Percentiles rank a stretch among this genome's conserved stretches.
phyloP scores from a whole-genome alignment of 2,797 vertebrate genomes.

The Lateolabrax maculatus region DNA sequence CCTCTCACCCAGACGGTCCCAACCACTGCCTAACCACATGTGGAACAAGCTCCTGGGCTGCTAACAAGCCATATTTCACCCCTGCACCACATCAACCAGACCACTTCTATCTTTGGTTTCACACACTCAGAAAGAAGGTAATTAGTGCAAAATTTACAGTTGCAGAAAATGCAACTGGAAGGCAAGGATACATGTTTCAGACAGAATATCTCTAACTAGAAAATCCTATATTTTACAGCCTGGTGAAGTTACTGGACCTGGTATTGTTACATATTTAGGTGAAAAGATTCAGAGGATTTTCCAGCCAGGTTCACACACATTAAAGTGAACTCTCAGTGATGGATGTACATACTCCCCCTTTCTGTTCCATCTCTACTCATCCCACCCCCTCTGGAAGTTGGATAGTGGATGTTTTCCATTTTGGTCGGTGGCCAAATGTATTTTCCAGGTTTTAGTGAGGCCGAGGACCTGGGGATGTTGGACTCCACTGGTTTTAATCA shows the following conservation, averaged over 20 bases:
- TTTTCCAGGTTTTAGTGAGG: conserved; percentile 87
- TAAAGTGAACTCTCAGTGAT: conserved; percentile 47
- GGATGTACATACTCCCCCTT: conserved; percentile 31
- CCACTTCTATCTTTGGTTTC: conserved; percentile 76
- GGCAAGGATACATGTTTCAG: neutral
- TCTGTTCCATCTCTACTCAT: conserved; percentile 44
- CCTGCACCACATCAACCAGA: conserved; percentile 71
- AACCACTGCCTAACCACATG: conserved; percentile 77
- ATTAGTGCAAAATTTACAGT: conserved; percentile 67
- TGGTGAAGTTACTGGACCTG: neutral
- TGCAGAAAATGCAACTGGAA: conserved; percentile 35
- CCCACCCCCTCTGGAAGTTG: conserved; percentile 47
- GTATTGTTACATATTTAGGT: conserved; percentile 25
- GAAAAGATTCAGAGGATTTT: conserved; percentile 22
- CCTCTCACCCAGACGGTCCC: conserved; percentile 76
- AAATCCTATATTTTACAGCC: conserved; percentile 3
- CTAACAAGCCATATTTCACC: conserved; percentile 79
- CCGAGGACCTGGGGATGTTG: conserved; percentile 80
- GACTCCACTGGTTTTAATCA: conserved; percentile 85
- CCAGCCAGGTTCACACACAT: conserved; percentile 41
- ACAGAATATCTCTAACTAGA: neutral
- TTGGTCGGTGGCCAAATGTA: conserved; percentile 81
- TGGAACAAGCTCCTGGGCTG: conserved; percentile 74
- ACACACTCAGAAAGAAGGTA: conserved; percentile 63
- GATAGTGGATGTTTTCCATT: conserved; percentile 75